A percentile compares a stretch with the other conserved stretches of the same genome.
Evolutionary conservation across 92 coral and sea anemone genomes (phyloP).

Genomic region (Galaxea fascicularis): DNA sequence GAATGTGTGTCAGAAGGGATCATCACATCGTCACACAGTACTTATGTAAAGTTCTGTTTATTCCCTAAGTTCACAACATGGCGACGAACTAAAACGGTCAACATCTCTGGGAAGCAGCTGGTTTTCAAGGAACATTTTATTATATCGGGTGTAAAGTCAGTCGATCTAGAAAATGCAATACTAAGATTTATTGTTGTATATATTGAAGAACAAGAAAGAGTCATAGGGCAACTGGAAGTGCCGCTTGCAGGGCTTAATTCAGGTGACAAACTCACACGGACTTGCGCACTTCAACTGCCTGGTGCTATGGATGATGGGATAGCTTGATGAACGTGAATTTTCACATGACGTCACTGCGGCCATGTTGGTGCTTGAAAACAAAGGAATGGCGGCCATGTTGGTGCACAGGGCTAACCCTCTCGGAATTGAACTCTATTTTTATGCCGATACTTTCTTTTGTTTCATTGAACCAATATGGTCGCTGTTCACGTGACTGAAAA

Average conservation of each 20-base stretch:
- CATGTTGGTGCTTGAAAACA: no score
- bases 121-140: constrained; percentile 74
- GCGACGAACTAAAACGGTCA: constrained; percentile 61
- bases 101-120: constrained; percentile 13
- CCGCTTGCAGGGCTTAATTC: constrained; percentile 68
- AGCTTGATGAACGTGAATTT: background rate
- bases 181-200: constrained; percentile 62
- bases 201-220: constrained; percentile 29
- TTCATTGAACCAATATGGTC: no score
- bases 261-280: constrained; percentile 75
- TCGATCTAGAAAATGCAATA: constrained; percentile 49
- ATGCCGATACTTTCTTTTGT: no score
- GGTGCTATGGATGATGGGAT: background rate
- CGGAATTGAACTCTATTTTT: no score
- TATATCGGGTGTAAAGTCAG: constrained; percentile 63
- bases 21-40: constrained; percentile 22
- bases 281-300: constrained; percentile 43
- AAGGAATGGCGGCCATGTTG: no score
- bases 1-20: constrained; percentile 26
- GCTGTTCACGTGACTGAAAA: no score
- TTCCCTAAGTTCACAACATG: constrained; percentile 61
- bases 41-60: constrained; percentile 63
- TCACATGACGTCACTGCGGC: no score
- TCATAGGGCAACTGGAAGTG: constrained; percentile 48
- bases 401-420: no score